Evolutionary conservation across 2,888 invertebrate genomes (phyloP), one percentile per base, ranked within the genome.

Genomic region (Stegophylla sp.): DNA sequence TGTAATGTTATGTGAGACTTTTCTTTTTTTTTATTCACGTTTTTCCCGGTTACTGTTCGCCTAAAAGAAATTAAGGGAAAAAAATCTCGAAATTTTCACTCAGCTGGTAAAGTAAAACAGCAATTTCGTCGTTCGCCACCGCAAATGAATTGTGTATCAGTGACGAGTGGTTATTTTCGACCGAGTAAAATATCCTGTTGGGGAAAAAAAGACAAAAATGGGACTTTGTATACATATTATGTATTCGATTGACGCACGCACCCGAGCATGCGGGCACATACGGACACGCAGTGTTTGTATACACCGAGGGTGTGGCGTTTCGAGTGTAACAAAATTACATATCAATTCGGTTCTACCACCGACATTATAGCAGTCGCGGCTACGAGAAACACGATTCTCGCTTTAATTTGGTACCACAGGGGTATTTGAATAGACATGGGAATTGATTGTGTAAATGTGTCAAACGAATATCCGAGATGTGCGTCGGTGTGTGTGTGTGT

Each of bases 361-460:
- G n/a, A n/a, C 45, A n/a, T 26, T n/a, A n/a, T 76, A 43, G 43
- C 20, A 43, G 43, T 17, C 5, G n/a, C 15, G 77, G n/a, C n/a
- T n/a, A 77, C 48, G 45, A 28, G 17, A 12, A 59, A 69, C 59
- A 82, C 73, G 82, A 67, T 75, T 81, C 72, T 76, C 81, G 71
- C 67, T 82, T 82, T 75, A 71, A 73, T 76, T 76, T 76, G 64
- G 64, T 56, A 20, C 59, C 15, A n/a, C n/a, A n/a, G 28, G 20
- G 23, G 66, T 75, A 81, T 77, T 66, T 82, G 74, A 56, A 72
- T 64, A 82, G 53, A 66, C 73, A 20, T 23, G 82, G 45, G 12
- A 77, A 77, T 67, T 45, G 67, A 67, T 77, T 34, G 59, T 59
- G 20, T 20, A 59, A 59, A 69, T 77, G 45, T 34, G 28, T 59